Evolutionary conservation across 2,113 vertebrate species (phyloP).

Genomic region (Aegotheles bennettii): DNA sequence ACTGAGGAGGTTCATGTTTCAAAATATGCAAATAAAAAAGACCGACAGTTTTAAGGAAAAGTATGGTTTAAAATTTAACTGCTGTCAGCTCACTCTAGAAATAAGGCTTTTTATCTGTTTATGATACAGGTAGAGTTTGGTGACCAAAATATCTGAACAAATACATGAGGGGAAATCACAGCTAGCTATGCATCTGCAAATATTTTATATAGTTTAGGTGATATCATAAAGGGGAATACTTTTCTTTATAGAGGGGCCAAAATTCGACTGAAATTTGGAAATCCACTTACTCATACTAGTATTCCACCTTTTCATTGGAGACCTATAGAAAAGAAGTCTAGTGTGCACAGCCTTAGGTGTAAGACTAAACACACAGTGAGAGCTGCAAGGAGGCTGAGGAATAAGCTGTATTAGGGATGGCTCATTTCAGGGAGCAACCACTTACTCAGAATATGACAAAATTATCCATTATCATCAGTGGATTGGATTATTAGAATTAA

Average conservation of each 20-base stretch:
- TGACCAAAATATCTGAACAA: not conserved
- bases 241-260: not conserved
- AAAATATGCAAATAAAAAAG: not conserved
- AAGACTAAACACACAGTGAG: not conserved
- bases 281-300: not conserved
- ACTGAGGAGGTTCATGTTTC: not conserved
- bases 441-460: not conserved
- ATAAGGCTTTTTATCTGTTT: not conserved
- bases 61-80: not conserved
- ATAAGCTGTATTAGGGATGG: not conserved
- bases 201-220: not conserved
- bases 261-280: not conserved
- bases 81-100: not conserved
- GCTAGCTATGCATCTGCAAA: not conserved
- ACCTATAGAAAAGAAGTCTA: not conserved
- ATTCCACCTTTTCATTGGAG: not conserved
- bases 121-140: not conserved
- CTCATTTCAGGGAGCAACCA: not conserved
- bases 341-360: not conserved
- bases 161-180: not conserved
- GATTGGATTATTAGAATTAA: not conserved
- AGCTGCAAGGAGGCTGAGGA: not conserved
- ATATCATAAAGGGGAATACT: not conserved
- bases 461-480: not conserved
- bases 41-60: not conserved